Conservation (phyloP, 2,113 vertebrate species). For the Pseudorasbora parva region DNA sequence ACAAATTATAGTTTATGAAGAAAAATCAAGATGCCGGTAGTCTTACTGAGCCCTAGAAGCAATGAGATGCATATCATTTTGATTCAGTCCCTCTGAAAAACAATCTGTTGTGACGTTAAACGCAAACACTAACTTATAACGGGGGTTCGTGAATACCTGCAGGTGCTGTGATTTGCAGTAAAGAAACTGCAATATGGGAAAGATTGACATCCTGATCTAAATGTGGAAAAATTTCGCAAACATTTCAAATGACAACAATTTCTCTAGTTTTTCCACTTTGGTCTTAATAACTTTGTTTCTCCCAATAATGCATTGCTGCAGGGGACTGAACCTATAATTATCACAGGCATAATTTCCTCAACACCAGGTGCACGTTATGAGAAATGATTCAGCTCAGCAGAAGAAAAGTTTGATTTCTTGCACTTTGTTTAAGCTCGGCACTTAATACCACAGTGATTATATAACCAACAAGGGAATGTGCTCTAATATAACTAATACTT, state of each 20-base stretch:
- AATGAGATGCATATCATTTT: conserved; percentile 21
- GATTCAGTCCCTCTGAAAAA: conserved; percentile 6
- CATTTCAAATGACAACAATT: background rate
- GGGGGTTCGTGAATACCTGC: background rate
- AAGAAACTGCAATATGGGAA: conserved; percentile 18
- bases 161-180: conserved; percentile 8
- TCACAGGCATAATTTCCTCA: conserved; percentile 22
- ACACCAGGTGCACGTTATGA: background rate
- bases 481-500: background rate
- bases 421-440: conserved; percentile 1
- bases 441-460: background rate
- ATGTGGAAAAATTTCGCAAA: background rate
- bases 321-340: conserved; percentile 29
- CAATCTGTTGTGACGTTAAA: conserved; percentile 17
- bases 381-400: conserved; percentile 12
- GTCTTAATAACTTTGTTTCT: conserved; percentile 26
- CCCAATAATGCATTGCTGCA: conserved; percentile 23
- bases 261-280: background rate
- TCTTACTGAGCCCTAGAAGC: conserved; percentile 16
- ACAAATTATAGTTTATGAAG: conserved; percentile 6
- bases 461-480: background rate
- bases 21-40: conserved; percentile 5
- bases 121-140: background rate
- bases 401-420: conserved; percentile 6
- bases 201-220: conserved; percentile 10